Conservation (phyloP, 1,140 invertebrate species). For the Lepeophtheirus salmonis region DNA sequence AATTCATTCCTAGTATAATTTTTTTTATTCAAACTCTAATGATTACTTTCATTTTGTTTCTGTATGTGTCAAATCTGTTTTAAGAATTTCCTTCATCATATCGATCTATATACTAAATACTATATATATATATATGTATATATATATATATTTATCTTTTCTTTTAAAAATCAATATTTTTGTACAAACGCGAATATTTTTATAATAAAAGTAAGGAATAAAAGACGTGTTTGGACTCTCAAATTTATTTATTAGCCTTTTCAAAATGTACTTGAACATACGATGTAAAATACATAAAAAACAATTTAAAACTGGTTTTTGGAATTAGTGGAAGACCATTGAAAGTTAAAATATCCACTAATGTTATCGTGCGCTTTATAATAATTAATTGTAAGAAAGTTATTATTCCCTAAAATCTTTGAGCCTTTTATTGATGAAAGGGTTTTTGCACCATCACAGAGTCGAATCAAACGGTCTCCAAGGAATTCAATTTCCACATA, state of each 20-base stretch:
- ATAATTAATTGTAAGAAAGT: background rate
- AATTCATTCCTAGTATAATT: too few relatives aligned
- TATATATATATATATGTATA: too few relatives aligned
- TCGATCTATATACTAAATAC: too few relatives aligned
- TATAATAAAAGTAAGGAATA: background rate
- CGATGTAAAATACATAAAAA: background rate
- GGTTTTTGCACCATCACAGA: background rate
- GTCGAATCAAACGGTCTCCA: background rate
- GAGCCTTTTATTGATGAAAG: background rate
- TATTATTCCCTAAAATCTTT: background rate
- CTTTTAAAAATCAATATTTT: background rate
- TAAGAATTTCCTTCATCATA: too few relatives aligned
- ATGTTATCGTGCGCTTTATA: background rate
- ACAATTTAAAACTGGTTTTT: background rate
- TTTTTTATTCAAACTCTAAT: too few relatives aligned
- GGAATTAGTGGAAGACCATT: background rate
- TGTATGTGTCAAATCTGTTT: too few relatives aligned
- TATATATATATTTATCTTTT: background rate
- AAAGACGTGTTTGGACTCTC: background rate
- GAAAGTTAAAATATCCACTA: background rate
- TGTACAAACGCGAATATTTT: background rate
- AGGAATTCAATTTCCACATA: background rate
- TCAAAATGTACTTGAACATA: background rate
- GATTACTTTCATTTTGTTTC: too few relatives aligned
- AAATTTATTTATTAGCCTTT: background rate